Conservation (phyloP, 2,888 invertebrate genomes). For the Dendrolimus houi region DNA sequence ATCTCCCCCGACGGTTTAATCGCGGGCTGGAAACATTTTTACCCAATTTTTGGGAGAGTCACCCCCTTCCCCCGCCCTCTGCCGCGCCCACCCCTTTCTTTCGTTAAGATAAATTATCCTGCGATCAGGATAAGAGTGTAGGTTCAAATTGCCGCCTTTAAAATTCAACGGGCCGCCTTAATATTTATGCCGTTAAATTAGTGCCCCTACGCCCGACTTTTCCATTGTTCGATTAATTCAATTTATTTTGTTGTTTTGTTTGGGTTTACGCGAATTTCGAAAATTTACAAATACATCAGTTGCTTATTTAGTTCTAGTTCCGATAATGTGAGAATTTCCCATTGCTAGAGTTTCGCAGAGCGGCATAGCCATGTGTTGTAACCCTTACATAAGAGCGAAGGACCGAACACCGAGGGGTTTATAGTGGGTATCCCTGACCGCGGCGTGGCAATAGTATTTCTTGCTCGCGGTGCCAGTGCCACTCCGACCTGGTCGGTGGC, state of each 20-base stretch:
- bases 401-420: too few species aligned
- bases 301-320: too few species aligned
- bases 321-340: too few species aligned
- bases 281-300: neutral
- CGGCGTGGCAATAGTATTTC: too few species aligned
- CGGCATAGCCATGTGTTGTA: too few species aligned
- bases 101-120: slow-evolving; percentile 76
- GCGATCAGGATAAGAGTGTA: slow-evolving; percentile 75
- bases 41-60: slow-evolving; percentile 71
- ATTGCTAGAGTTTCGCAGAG: too few species aligned
- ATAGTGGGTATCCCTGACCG: too few species aligned
- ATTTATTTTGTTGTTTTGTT: slow-evolving; percentile 6
- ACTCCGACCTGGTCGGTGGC: too few species aligned
- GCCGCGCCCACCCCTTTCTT: slow-evolving; percentile 69
- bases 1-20: slow-evolving; percentile 75
- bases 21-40: slow-evolving; percentile 76
- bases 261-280: slow-evolving; percentile 1
- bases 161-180: slow-evolving; percentile 68
- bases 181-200: slow-evolving; percentile 58
- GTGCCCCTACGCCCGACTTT: slow-evolving; percentile 39
- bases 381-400: too few species aligned
- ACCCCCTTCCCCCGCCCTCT: slow-evolving; percentile 34
- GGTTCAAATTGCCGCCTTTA: slow-evolving; percentile 76
- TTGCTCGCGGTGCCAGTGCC: too few species aligned
- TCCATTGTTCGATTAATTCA: slow-evolving; percentile 13